A percentile compares a stretch with the other conserved stretches of the same genome.
Conservation (phyloP, 1,140 invertebrate species). For the Leucophenga varia region DNA sequence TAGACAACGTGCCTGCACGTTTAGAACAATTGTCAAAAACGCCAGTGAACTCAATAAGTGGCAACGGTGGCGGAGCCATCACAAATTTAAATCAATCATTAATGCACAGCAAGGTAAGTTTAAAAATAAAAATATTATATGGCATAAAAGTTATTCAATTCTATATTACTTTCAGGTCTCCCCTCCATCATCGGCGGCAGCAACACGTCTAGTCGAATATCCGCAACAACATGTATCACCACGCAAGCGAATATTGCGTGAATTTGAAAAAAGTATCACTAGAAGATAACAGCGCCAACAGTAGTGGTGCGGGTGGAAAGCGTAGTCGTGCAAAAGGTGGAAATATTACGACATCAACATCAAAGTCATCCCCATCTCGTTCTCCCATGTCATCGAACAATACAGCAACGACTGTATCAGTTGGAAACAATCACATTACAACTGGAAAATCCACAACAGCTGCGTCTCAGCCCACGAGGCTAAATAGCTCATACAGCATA, state of each 20-base stretch:
- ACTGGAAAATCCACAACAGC: constrained; percentile 19
- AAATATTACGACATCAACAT: constrained; percentile 13
- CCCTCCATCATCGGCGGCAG: constrained; percentile 32
- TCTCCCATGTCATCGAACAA: constrained; percentile 26
- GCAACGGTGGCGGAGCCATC: constrained; percentile 30
- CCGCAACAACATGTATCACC: constrained; percentile 66
- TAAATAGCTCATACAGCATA: constrained; percentile 72
- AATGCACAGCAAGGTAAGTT: constrained; percentile 39
- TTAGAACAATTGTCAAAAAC: constrained; percentile 43
- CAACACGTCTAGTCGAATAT: constrained; percentile 52
- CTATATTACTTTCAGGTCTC: constrained; percentile 27
- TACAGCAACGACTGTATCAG: constrained; percentile 17
- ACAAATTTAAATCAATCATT: constrained; percentile 36
- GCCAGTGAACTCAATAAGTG: constrained; percentile 22
- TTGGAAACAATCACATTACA: constrained; percentile 14
- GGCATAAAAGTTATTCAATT: background rate
- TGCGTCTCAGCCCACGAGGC: constrained; percentile 35
- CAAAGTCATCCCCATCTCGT: constrained; percentile 18
- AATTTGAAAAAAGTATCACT: constrained; percentile 72
- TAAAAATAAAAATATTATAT: background rate
- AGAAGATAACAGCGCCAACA: constrained; percentile 60
- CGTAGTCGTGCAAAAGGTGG: constrained; percentile 57
- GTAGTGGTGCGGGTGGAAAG: constrained; percentile 48
- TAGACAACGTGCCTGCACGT: constrained; percentile 44
- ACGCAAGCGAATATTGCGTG: constrained; percentile 71